Base-by-base conservation (phyloP, 2,888 invertebrate species). In the Sarcophaga variegata region DNA sequence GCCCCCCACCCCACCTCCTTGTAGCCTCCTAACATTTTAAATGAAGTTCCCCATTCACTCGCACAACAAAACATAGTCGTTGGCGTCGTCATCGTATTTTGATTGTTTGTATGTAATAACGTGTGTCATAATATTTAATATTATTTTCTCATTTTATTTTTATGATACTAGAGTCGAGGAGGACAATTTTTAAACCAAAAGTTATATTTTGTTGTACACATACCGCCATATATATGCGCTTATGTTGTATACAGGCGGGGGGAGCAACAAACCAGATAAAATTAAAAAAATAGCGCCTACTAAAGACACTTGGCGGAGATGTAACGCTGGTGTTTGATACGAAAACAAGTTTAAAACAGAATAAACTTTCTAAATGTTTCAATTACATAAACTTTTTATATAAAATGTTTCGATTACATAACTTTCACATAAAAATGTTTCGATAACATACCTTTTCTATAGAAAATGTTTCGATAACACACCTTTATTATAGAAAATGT, bases 111-210 rank as follows among this genome's bases (percentile, higher is more conserved):
- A 80, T 84, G 86, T 79, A 75, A 81, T 89, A 89, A 89, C 89
- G 37, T 37, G 37, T 37, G 37, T 10, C 37, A 90, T 90, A 89
- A 90, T 90, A 89, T 90, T 89, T 89, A 90, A 90, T 90, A 90
- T 90, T 89, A 90, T 90, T 89, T 89, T 89, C 37, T 37, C 89
- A 89, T 90, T 90, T 91, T 90, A 90, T 90, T 92, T 84, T 92
- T 90, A 90, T 90, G 90, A 88, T 89, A 90, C 91, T 90, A 90
- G 90, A 90, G 90, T 90, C 90, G 90, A 90, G 90, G 90, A 90
- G 90, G 89, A 90, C 89, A 91, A 90, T 91, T 89, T 37, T 54
- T 88, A 86, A 88, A 71, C 83, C 82, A 87, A 88, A 88, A 85
- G 77, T 83, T 80, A 81, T 85, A 82, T 77, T 67, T 74, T 75